A percentile compares a stretch with the other conserved stretches of the same genome.
These are phyloP conservation scores for Rhabdophis nuchalis DNA, from an alignment of 2,797 vertebrate genomes.

Conservation along the genomic window DNA sequence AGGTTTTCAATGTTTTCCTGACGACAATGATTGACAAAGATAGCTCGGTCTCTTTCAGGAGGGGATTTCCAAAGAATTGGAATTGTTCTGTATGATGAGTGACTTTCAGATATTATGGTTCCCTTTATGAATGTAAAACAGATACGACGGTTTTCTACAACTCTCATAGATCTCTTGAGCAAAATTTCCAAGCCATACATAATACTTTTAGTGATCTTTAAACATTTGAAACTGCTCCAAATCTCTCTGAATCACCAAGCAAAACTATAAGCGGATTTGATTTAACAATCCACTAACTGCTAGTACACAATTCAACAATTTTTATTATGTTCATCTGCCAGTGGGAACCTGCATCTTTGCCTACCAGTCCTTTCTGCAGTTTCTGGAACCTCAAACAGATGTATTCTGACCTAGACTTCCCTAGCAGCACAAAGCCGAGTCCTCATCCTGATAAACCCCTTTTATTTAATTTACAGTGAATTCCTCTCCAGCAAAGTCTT, in stretches of 20 bases:
- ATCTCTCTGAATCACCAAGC: not conserved
- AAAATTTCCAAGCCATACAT: not conserved
- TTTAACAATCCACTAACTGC: not conserved
- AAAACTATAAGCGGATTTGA: not conserved
- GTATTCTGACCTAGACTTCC: too few species aligned
- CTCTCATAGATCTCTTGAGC: not conserved
- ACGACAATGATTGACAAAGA: not conserved
- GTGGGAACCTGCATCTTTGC: not conserved
- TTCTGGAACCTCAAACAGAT: not conserved
- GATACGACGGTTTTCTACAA: not conserved
- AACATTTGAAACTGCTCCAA: not conserved
- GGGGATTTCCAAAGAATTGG: not conserved
- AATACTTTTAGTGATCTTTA: not conserved
- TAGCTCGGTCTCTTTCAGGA: not conserved
- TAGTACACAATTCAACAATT: not conserved
- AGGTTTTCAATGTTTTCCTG: not conserved
- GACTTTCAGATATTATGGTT: not conserved
- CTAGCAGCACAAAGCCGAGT: too few species aligned
- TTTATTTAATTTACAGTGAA: too few species aligned
- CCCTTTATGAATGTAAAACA: not conserved
- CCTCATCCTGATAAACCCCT: too few species aligned
- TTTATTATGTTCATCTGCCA: not conserved
- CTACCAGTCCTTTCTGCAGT: not conserved
- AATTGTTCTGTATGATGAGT: not conserved
- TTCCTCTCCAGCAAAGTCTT: too few species aligned